Percentiles rank a stretch among this genome's conserved stretches.
Conservation (phyloP, 2,113 vertebrate species). For the Trichomycterus rosablanca region DNA sequence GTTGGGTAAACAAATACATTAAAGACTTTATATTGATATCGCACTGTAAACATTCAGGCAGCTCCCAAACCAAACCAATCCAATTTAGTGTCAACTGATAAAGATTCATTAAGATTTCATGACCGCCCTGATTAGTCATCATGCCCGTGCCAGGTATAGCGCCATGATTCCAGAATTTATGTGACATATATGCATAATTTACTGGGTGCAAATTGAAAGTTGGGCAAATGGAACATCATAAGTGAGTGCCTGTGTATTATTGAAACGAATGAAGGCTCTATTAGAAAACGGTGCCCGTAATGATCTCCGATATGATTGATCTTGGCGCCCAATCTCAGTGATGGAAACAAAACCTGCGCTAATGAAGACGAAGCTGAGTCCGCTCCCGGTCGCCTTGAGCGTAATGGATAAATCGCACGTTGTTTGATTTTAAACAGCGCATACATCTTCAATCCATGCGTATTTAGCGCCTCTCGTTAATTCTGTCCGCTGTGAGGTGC, state of each 20-base stretch:
- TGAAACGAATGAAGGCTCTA: constrained; percentile 33
- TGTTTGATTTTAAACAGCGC: constrained; percentile 43
- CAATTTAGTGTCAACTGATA: neutral
- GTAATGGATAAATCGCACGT: constrained; percentile 35
- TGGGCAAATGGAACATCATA: constrained; percentile 12
- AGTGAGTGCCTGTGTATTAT: constrained; percentile 4
- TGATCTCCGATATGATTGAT: constrained; percentile 39
- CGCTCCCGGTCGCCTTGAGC: constrained; percentile 31
- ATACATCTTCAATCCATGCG: constrained; percentile 34
- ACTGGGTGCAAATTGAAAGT: constrained; percentile 18
- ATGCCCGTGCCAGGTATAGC: neutral
- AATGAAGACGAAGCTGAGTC: constrained; percentile 45
- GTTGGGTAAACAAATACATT: too few relatives aligned
- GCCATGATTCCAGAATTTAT: too few relatives aligned
- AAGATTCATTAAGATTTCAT: neutral
- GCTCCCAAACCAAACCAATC: neutral
- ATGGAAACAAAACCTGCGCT: constrained; percentile 37
- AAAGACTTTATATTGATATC: too few relatives aligned
- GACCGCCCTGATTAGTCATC: neutral
- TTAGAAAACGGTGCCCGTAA: constrained; percentile 32
- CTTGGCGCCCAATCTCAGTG: constrained; percentile 19
- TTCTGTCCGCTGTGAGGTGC: too few relatives aligned
- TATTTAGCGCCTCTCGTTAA: constrained; percentile 12
- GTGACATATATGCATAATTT: too few relatives aligned
- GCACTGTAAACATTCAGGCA: neutral